phyloP scores from a whole-genome alignment of 2,797 vertebrate species.

The Sphenodon punctatus region DNA sequence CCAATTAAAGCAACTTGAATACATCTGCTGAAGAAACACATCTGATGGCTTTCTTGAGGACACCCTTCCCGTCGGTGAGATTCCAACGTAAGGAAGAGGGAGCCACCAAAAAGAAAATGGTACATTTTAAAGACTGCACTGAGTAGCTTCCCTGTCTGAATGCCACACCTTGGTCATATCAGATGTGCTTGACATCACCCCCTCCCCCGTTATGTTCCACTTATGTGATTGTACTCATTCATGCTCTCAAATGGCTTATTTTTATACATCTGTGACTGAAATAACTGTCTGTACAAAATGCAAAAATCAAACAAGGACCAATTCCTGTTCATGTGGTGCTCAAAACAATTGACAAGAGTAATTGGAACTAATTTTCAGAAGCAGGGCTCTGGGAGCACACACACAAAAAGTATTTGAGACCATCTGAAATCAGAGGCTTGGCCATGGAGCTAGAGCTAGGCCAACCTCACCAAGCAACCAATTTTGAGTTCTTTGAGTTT shows the following conservation, averaged over 20 bases:
- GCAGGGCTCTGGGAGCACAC: constrained; percentile 48
- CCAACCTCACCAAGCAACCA: too few relatives aligned
- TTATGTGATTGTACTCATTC: constrained; percentile 45
- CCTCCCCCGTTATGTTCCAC: not conserved
- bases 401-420: constrained; percentile 7
- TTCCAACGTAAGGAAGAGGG: not conserved
- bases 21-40: not conserved
- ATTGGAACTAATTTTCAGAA: not conserved
- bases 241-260: constrained; percentile 75
- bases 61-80: not conserved
- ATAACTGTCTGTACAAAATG: constrained; percentile 42
- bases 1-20: not conserved
- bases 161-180: not conserved
- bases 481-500: not conserved
- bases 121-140: constrained; percentile 3
- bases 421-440: not conserved
- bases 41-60: not conserved
- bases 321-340: not conserved
- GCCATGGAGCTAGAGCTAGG: not conserved
- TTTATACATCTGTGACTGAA: constrained; percentile 72
- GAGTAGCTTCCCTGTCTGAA: constrained; percentile 32
- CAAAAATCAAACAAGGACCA: constrained; percentile 50
- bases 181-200: constrained; percentile 19
- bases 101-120: constrained; percentile 3
- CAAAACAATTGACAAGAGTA: not conserved